Conservation (phyloP, 2,888 invertebrate species). For the Stenotaenia linearis region DNA sequence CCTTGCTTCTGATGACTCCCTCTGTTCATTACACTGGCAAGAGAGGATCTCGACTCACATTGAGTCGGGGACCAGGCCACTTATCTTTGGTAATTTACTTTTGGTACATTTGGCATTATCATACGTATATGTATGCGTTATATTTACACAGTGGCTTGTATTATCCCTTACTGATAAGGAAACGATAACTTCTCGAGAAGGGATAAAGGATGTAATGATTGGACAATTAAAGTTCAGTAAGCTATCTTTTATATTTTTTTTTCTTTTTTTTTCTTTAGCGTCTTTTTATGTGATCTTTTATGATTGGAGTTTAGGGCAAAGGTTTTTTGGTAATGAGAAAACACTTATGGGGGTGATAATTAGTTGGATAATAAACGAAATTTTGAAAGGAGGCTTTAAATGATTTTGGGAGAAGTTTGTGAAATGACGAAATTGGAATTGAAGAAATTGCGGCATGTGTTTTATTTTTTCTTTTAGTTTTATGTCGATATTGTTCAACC, state of each 20-base stretch:
- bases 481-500: not conserved
- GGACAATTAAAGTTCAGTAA: not conserved
- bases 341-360: no score
- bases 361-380: no score
- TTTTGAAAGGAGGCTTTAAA: not conserved
- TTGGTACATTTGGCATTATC: slow-evolving; percentile 21
- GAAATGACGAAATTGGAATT: not conserved
- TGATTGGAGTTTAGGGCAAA: no score
- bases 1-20: slow-evolving; percentile 23
- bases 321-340: no score
- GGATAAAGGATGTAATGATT: not conserved
- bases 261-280: no score
- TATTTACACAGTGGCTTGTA: not conserved
- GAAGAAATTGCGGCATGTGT: not conserved
- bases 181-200: not conserved
- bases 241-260: no score
- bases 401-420: not conserved
- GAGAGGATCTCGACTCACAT: slow-evolving; percentile 16
- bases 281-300: no score
- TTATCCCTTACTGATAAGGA: not conserved
- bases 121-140: not conserved
- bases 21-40: slow-evolving; percentile 24
- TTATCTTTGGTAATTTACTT: slow-evolving; percentile 24
- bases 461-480: not conserved
- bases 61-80: slow-evolving; percentile 26